Evolutionary conservation across 2,888 invertebrate genomes (phyloP).

Genomic region (Andrena bicolor): DNA sequence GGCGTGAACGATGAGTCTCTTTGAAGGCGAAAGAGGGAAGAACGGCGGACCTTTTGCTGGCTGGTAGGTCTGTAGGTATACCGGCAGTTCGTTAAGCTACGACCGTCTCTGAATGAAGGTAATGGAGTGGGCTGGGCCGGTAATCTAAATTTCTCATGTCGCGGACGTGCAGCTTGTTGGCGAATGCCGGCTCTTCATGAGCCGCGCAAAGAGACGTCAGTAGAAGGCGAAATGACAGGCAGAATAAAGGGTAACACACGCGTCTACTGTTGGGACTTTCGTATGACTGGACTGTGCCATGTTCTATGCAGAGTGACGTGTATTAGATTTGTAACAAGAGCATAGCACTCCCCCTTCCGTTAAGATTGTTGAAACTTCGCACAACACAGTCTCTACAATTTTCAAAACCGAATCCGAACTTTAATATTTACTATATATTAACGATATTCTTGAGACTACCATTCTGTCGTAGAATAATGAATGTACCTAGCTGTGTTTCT

Average conservation of each 20-base stretch:
- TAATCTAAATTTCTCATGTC: constrained; percentile 77
- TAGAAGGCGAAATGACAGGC: constrained; percentile 30
- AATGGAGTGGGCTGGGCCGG: constrained; percentile 68
- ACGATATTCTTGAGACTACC: too few relatives aligned
- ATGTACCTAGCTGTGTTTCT: too few relatives aligned
- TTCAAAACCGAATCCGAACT: not conserved
- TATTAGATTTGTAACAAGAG: not conserved
- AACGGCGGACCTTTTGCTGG: constrained; percentile 52
- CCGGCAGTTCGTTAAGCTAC: constrained; percentile 72
- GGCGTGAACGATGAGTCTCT: constrained; percentile 41
- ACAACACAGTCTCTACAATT: not conserved
- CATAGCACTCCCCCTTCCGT: not conserved
- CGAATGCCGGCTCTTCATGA: constrained; percentile 46
- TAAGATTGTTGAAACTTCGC: not conserved
- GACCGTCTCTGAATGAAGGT: constrained; percentile 69
- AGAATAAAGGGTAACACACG: constrained; percentile 12
- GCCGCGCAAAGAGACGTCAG: constrained; percentile 28
- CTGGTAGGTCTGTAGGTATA: constrained; percentile 57
- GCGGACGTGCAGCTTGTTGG: constrained; percentile 49
- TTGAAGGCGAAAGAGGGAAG: constrained; percentile 56
- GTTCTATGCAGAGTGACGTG: not conserved
- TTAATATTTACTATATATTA: too few relatives aligned
- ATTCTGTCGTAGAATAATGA: too few relatives aligned
- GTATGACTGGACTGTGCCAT: not conserved
- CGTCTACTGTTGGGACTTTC: constrained; percentile 2